Evolutionary conservation across 2,113 vertebrate genomes (phyloP), one percentile per base, ranked within the genome.

Genomic region (Grallaria varia): DNA sequence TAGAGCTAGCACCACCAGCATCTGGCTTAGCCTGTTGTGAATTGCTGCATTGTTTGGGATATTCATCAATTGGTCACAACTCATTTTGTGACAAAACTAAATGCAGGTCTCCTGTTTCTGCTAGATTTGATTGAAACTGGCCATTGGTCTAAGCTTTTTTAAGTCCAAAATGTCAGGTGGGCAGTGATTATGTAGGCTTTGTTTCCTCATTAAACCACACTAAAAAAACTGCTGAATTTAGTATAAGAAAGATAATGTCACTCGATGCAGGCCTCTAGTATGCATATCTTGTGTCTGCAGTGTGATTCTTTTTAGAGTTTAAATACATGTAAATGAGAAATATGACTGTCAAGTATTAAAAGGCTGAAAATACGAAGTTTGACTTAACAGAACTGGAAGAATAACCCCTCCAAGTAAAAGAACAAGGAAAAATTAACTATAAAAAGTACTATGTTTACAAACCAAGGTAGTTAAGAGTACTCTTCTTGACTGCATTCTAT

Each of bases 251-350:
- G 8, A 50, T 47, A 27, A 1, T 52, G 50, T 45, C 42, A 25
- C 42, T 80, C 1, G 30, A 23, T 24, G 28, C 21, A 69, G 42
- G 71, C 10, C 4, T 79, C 20, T 73, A 31, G 13, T 72, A 10
- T 7, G 19, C 4, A 0, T 42, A 7, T 42, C 14, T 78, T 40
- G 9, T 39, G 37, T 44, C 1, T 4, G n/a, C 35, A 56, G 18
- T 27, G 17, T 23, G 14, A 3, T 66, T 91, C 13, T 84, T 60
- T 73, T n/a, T n/a, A 52, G 44, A 73, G 45, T 92, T 73, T 58
- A 53, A 60, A 30, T 45, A 8, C 44, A 9, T 25, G 19, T 71
- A 75, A 86, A 40, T 13, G 24, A 77, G 40, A 45, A 21, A 3
- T 31, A 10, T 56, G 35, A 22, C 23, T 33, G 5, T 67, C 8